Base-by-base conservation (phyloP, 2,113 vertebrate genomes). In the Corydoras sp. region DNA sequence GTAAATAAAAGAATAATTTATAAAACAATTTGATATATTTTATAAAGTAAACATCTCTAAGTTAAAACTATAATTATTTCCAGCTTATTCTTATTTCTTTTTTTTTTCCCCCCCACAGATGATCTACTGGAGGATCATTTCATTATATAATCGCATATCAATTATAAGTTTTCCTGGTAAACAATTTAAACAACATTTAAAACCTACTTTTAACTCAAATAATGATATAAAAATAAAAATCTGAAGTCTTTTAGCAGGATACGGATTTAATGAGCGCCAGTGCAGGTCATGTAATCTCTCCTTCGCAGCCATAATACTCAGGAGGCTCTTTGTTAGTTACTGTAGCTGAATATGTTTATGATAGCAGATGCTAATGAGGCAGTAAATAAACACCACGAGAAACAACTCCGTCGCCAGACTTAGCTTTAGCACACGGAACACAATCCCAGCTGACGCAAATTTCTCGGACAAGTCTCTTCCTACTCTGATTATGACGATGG, bases 351-450 rank as follows among this genome's bases (percentile, higher is more conserved):
- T 50, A 5, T 72, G 71, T 78, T 81, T 65, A 78, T 71, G 82
- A 75, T 62, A 65, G 65, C 30, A 62, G 73, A 76, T 77, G 76
- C 76, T 79, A 83, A 81, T 80, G 75, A 81, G 77, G 71, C 72
- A 68, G 73, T 79, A 76, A 73, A 77, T 76, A 77, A 73, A 73
- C 54, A 74, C 69, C 71, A 74, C 61, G 31, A 65, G 75, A 61
- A 73, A 68, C n/a, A 32, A 68, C 61, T 65, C 35, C 24, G 72
- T 71, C 71, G 54, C 66, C 60, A 65, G 70, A 75, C 62, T 61
- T 64, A 61, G 49, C 29, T 14, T 14, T 35, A 30, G 49, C 61
- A 65, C 31, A 35, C 30, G 14, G 53, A 12, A 18, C 62, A 18
- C 51, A 59, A 48, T 70, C 70, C 65, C 43, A 75, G 56, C 60